Conservation (phyloP, 2,113 vertebrate species). For the Tachuris rubrigastra region DNA sequence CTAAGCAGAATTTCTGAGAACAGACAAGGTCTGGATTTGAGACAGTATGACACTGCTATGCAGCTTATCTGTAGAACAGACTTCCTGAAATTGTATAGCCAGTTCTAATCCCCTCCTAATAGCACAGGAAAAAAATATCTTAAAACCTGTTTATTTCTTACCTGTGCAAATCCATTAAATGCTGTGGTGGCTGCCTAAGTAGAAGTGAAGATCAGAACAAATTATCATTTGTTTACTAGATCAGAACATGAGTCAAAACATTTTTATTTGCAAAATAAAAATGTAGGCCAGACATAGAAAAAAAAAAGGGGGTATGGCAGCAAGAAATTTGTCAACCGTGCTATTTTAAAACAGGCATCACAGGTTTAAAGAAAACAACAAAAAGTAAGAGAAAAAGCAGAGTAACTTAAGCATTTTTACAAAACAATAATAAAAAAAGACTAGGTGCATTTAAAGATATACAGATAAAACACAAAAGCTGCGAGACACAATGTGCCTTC, state of each 20-base stretch:
- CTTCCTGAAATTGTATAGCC: not conserved
- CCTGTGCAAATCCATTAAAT: conserved; percentile 89
- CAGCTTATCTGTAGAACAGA: not conserved
- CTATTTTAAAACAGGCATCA: conserved; percentile 38
- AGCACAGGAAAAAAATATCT: not conserved
- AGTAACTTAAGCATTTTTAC: not conserved
- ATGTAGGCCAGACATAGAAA: not conserved
- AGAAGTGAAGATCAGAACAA: conserved; percentile 66
- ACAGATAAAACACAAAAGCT: not conserved
- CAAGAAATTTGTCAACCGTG: conserved; percentile 7
- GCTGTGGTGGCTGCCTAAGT: conserved; percentile 79
- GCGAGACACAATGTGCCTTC: not conserved
- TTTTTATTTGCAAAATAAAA: conserved; percentile 51
- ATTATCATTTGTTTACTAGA: conserved; percentile 15
- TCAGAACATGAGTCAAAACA: not conserved
- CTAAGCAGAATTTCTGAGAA: not conserved
- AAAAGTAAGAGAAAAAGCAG: not conserved
- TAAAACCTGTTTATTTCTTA: conserved; percentile 64
- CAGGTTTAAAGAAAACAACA: conserved; percentile 60
- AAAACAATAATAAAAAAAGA: not conserved
- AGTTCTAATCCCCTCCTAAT: not conserved
- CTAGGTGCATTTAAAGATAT: not conserved
- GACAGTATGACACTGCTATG: not conserved
- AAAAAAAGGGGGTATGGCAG: not conserved
- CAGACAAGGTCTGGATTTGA: not conserved